Evolutionary conservation across 2,888 invertebrate species (phyloP).

Genomic region (Heteromurus nitidus): DNA sequence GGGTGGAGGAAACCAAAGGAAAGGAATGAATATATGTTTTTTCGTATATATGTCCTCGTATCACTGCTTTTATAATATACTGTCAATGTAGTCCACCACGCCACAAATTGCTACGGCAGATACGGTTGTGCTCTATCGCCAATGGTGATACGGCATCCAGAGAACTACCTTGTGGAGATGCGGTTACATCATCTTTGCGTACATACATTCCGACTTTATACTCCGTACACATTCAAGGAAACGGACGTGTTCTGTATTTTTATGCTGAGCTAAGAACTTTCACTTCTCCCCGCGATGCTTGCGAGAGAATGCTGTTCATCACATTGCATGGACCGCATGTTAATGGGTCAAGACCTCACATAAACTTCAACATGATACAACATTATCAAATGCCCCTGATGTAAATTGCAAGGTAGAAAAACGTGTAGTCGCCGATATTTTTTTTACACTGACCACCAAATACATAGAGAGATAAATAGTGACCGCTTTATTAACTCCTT

Average conservation of each 20-base stretch:
- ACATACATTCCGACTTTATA: not conserved
- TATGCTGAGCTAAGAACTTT: slow-evolving; percentile 27
- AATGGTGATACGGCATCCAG: too few species aligned
- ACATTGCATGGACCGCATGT: slow-evolving; percentile 58
- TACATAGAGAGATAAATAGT: too few species aligned
- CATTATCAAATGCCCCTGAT: not conserved
- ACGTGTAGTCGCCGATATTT: too few species aligned
- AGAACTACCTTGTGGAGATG: too few species aligned
- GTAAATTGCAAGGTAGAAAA: not conserved
- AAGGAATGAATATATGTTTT: not conserved
- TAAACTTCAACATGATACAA: slow-evolving; percentile 31
- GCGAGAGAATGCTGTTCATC: slow-evolving; percentile 47
- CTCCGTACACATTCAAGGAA: not conserved
- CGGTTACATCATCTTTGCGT: not conserved
- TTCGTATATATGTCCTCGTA: slow-evolving; percentile 6
- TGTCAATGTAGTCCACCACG: too few species aligned
- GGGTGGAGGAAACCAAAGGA: slow-evolving; percentile 22
- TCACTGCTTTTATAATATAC: too few species aligned
- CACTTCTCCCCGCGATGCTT: slow-evolving; percentile 32
- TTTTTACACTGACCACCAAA: too few species aligned
- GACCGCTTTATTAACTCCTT: not conserved
- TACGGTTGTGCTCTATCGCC: too few species aligned
- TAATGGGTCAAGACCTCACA: slow-evolving; percentile 60
- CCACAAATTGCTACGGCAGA: too few species aligned
- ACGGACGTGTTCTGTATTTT: slow-evolving; percentile 47